Conservation (phyloP, 2,888 invertebrate genomes). For the Beris morrisii region DNA sequence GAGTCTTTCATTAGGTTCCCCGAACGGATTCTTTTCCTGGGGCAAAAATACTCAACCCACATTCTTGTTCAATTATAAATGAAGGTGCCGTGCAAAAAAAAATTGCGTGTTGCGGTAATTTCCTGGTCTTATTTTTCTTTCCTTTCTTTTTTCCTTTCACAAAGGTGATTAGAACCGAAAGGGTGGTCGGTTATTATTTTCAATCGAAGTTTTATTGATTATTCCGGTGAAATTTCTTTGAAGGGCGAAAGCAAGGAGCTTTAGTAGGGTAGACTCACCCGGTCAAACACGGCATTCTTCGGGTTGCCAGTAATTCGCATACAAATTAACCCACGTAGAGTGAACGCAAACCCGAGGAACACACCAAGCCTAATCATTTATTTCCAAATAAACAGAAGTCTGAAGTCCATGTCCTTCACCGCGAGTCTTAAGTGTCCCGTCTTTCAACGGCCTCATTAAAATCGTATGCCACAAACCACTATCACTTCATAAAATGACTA, state of each 20-base stretch:
- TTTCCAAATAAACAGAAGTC: no score
- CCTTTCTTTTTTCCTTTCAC: neutral
- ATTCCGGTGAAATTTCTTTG: no score
- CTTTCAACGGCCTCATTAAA: constrained; percentile 19
- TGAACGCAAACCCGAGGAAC: no score
- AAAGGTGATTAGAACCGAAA: neutral
- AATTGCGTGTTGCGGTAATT: constrained; percentile 31
- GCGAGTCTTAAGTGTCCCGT: constrained; percentile 9
- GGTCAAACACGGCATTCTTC: no score
- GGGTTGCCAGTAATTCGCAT: no score
- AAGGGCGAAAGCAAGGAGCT: no score
- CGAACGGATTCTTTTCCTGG: neutral
- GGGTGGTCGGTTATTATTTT: constrained; percentile 9
- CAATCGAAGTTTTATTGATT: constrained; percentile 27
- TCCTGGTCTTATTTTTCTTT: constrained; percentile 14
- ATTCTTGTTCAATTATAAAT: constrained; percentile 30
- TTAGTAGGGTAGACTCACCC: no score
- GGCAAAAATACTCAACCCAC: constrained; percentile 7
- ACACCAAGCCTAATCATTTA: no score
- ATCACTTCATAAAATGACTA: constrained; percentile 25
- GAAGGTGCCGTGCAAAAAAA: constrained; percentile 31
- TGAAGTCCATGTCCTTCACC: no score
- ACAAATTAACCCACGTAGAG: no score
- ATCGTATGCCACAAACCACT: neutral
- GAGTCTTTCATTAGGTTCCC: neutral